Evolutionary conservation across 2,888 invertebrate genomes (phyloP).

Genomic region (Silvanus unidentatus): DNA sequence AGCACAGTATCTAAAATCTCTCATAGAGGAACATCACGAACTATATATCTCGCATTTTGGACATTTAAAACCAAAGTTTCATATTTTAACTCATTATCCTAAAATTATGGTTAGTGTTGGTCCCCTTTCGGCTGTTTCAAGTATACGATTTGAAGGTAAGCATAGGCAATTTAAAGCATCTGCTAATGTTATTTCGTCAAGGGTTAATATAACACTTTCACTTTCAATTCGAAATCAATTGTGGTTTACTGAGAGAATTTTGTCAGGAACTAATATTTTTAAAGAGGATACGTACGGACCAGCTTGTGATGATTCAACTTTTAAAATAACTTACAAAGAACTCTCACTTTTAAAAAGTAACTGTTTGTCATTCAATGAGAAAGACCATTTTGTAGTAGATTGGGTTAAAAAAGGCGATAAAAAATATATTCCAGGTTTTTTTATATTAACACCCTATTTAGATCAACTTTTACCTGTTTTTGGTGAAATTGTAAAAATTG

Average conservation of each 20-base stretch:
- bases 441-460: background rate
- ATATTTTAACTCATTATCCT: constrained; percentile 13
- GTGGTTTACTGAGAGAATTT: constrained; percentile 5
- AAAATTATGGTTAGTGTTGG: constrained; percentile 8
- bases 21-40: constrained; percentile 11
- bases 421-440: background rate
- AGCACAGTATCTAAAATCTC: background rate
- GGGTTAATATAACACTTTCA: constrained; percentile 16
- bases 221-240: constrained; percentile 16
- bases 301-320: background rate
- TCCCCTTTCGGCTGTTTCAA: constrained; percentile 8
- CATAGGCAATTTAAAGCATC: constrained; percentile 18
- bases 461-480: background rate
- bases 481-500: background rate
- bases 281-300: background rate
- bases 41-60: constrained; percentile 10
- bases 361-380: too few species aligned
- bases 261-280: background rate
- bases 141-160: constrained; percentile 19
- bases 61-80: constrained; percentile 15
- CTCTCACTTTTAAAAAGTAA: background rate
- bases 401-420: background rate
- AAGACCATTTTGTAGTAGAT: background rate
- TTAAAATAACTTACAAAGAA: background rate
- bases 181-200: constrained; percentile 12